phyloP scores from a whole-genome alignment of 2,113 vertebrate species.

The Canis aureus region DNA sequence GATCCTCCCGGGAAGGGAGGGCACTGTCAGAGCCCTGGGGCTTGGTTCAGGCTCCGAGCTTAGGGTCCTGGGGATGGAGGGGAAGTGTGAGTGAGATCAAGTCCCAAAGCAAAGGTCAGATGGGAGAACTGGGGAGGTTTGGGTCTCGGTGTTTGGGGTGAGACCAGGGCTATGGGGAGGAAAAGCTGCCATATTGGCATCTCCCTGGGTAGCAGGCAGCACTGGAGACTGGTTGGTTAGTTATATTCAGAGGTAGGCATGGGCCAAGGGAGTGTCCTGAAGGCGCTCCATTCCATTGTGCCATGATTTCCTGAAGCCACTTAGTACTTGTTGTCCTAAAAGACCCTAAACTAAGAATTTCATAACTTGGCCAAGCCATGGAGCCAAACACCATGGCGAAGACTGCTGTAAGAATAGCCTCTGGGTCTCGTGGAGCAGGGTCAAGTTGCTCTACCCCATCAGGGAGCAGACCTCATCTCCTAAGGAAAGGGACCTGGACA shows the following conservation, averaged over 20 bases:
- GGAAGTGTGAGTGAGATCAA: background rate
- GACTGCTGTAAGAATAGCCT: background rate
- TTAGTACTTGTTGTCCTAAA: slow-evolving; percentile 30
- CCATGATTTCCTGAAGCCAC: slow-evolving; percentile 35
- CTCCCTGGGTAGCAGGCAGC: background rate
- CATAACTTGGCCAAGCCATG: background rate
- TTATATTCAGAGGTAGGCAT: background rate
- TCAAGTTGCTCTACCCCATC: background rate
- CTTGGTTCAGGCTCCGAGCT: background rate
- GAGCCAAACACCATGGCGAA: background rate
- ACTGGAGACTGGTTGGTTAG: background rate
- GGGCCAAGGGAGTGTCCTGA: background rate
- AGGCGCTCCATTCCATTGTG: background rate
- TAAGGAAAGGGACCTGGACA: background rate
- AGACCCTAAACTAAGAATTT: background rate
- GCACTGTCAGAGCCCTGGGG: background rate
- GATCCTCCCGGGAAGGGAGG: background rate
- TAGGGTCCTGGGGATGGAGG: background rate
- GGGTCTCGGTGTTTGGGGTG: background rate
- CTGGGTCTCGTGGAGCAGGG: background rate
- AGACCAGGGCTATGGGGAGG: background rate
- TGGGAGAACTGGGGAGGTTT: background rate
- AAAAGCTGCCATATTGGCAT: background rate
- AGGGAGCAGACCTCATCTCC: background rate
- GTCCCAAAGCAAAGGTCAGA: background rate